Conservation (phyloP, 2,888 invertebrate species). For the Fabriciana adippe region DNA sequence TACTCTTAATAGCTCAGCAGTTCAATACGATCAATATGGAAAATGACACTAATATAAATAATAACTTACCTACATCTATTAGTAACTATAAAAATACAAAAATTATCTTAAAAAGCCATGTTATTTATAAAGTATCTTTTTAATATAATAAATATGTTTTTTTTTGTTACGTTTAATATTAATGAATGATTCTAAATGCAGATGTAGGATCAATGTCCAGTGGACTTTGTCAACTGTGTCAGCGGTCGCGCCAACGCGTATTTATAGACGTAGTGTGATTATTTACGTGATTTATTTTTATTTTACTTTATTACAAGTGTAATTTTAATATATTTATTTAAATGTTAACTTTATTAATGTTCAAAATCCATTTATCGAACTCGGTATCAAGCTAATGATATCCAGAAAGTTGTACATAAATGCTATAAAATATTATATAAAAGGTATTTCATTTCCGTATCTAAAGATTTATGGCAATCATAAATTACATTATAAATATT, state of each 20-base stretch:
- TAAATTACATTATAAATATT: too few relatives aligned
- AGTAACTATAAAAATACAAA: not conserved
- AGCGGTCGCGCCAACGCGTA: conserved; percentile 18
- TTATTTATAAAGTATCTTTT: too few relatives aligned
- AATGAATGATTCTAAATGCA: conserved; percentile 31
- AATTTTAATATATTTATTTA: not conserved
- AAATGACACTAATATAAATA: not conserved
- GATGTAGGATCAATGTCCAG: conserved; percentile 41
- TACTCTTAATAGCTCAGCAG: not conserved
- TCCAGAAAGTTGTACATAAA: too few relatives aligned
- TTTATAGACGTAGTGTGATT: conserved; percentile 26
- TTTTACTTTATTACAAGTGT: conserved; percentile 2
- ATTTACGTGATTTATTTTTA: conserved; percentile 10
- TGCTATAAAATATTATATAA: too few relatives aligned
- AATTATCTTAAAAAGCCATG: too few relatives aligned
- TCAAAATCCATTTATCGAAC: too few relatives aligned
- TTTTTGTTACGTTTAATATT: not conserved
- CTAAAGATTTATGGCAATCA: too few relatives aligned
- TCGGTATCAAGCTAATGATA: too few relatives aligned
- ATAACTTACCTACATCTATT: not conserved
- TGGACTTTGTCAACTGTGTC: conserved; percentile 30
- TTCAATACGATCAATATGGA: not conserved
- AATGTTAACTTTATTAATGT: too few relatives aligned
- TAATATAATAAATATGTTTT: too few relatives aligned
- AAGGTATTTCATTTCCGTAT: too few relatives aligned